These are phyloP conservation scores for Formica aserva DNA, from an alignment of 2,888 invertebrate species.

Conservation along the genomic window DNA sequence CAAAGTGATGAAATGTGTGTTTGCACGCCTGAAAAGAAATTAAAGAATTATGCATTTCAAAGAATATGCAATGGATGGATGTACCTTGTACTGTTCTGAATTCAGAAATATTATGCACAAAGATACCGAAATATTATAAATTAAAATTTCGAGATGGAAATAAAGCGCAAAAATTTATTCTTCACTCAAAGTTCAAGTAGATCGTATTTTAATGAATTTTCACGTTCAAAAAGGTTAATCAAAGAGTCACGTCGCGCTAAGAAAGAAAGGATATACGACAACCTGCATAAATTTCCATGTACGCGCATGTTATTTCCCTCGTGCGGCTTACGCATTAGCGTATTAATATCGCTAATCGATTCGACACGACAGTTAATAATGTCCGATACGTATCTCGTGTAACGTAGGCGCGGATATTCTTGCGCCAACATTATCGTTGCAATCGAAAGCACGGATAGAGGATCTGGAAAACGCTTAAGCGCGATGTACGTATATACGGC, in stretches of 20 bases:
- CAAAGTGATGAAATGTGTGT: background rate
- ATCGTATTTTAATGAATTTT: background rate
- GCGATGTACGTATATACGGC: conserved; percentile 39
- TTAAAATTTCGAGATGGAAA: background rate
- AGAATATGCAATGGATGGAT: background rate
- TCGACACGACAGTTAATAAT: conserved; percentile 36
- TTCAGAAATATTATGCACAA: background rate
- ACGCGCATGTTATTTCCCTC: background rate
- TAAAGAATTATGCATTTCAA: background rate
- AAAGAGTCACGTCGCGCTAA: background rate
- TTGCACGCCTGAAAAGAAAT: background rate
- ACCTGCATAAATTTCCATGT: conserved; percentile 34
- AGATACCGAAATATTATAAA: background rate
- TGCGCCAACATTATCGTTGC: conserved; percentile 8
- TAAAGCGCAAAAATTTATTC: background rate
- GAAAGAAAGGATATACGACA: background rate
- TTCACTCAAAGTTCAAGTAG: background rate
- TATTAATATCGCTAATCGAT: conserved; percentile 51
- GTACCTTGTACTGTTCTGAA: background rate
- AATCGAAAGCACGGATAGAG: background rate
- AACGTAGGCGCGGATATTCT: background rate
- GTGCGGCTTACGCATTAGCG: conserved; percentile 31
- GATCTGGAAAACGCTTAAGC: conserved; percentile 18
- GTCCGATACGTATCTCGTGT: background rate
- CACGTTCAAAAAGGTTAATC: background rate